phyloP scores from a whole-genome alignment of 2,113 vertebrate genomes.

The Chloropsis cyanopogon region DNA sequence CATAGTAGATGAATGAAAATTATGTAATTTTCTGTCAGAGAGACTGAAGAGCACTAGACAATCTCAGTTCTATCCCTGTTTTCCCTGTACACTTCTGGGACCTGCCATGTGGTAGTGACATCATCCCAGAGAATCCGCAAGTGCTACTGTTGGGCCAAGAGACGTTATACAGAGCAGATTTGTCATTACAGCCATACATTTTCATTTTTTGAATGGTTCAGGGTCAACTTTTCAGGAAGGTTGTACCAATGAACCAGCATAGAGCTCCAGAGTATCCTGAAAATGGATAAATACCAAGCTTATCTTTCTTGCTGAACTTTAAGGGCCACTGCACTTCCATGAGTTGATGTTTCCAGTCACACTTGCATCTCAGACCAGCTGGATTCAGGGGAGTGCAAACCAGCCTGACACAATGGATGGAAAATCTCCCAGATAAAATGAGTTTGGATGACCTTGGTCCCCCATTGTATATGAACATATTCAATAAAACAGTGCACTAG shows the following conservation, averaged over 20 bases:
- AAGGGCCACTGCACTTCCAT: neutral
- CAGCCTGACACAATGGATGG: neutral
- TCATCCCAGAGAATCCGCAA: neutral
- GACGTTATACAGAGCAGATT: neutral
- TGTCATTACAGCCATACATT: neutral
- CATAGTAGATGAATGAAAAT: neutral
- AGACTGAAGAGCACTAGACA: neutral
- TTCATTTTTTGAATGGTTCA: neutral
- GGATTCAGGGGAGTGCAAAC: neutral
- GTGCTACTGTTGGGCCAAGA: neutral
- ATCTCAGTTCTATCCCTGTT: neutral
- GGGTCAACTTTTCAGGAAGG: neutral
- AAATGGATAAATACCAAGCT: neutral
- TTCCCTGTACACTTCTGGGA: neutral
- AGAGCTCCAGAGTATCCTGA: neutral
- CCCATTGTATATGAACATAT: neutral
- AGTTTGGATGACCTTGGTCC: neutral
- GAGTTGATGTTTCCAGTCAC: neutral
- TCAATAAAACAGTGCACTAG: neutral
- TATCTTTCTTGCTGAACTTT: neutral
- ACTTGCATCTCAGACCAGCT: neutral
- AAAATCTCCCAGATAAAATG: neutral
- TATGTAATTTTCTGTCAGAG: neutral
- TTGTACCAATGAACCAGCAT: neutral
- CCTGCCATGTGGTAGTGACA: neutral